phyloP scores from a whole-genome alignment of 2,888 invertebrate species.

The Autographa gamma region DNA sequence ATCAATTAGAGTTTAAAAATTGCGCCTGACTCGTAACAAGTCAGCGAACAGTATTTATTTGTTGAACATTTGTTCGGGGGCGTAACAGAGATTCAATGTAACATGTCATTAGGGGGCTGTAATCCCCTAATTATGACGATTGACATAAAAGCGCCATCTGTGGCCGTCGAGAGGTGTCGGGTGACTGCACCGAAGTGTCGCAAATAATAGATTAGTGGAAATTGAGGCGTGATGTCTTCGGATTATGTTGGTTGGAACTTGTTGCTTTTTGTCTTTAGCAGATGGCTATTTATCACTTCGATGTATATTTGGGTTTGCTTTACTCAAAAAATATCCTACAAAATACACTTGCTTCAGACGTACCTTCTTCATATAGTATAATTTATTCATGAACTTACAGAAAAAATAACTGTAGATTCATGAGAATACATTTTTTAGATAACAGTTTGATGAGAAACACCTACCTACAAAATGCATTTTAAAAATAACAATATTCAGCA shows the following conservation, averaged over 20 bases:
- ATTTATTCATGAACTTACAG: too few relatives aligned
- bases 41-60: constrained; percentile 81
- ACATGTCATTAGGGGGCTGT: constrained; percentile 86
- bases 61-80: constrained; percentile 85
- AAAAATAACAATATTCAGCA: background rate
- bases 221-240: constrained; percentile 61
- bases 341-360: too few relatives aligned
- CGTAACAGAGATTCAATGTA: constrained; percentile 85
- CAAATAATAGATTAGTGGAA: constrained; percentile 62
- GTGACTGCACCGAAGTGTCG: constrained; percentile 72
- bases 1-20: constrained; percentile 52
- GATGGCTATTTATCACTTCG: background rate
- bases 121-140: constrained; percentile 89
- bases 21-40: constrained; percentile 59
- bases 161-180: constrained; percentile 84
- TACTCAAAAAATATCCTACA: too few relatives aligned
- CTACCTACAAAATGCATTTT: background rate
- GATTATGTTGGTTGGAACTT: constrained; percentile 43
- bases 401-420: too few relatives aligned
- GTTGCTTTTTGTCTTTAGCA: constrained; percentile 7
- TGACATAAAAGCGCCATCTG: constrained; percentile 88
- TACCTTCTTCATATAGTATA: too few relatives aligned
- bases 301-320: too few relatives aligned
- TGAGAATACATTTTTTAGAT: too few relatives aligned
- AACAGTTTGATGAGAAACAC: too few relatives aligned